These are phyloP conservation scores for Drosophila eugracilis DNA, from an alignment of 1,140 invertebrate genomes.

Conservation along the genomic window DNA sequence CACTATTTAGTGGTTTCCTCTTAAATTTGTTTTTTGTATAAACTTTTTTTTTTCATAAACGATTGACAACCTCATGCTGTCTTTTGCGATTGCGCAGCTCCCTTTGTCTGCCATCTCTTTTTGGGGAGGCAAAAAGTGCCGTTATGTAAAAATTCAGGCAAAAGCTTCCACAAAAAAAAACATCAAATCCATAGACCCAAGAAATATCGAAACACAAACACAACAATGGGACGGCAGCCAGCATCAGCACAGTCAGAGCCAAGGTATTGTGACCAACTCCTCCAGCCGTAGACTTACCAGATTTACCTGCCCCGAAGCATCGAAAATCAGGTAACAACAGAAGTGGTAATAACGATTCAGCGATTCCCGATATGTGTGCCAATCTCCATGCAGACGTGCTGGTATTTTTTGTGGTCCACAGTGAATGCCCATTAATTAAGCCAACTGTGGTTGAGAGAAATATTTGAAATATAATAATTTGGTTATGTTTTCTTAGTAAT, in stretches of 20 bases:
- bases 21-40: conserved; percentile 4
- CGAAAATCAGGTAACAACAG: conserved; percentile 28
- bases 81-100: conserved; percentile 45
- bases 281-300: conserved; percentile 29
- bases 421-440: conserved; percentile 9
- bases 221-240: conserved; percentile 27
- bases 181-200: not conserved
- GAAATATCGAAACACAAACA: conserved; percentile 34
- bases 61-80: conserved; percentile 15
- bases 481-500: not conserved
- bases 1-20: not conserved
- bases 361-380: conserved; percentile 42
- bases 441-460: not conserved
- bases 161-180: not conserved
- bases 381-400: conserved; percentile 28
- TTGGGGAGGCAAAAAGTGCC: conserved; percentile 12
- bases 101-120: conserved; percentile 19
- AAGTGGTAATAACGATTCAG: conserved; percentile 1
- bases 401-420: conserved; percentile 23
- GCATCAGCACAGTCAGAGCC: conserved; percentile 20
- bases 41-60: too few relatives aligned
- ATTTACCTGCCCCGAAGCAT: conserved; percentile 15
- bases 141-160: conserved; percentile 44
- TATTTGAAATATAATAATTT: not conserved
- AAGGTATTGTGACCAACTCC: conserved; percentile 36